Base-by-base conservation (phyloP, 2,113 vertebrate species). In the Seriola quinqueradiata region DNA sequence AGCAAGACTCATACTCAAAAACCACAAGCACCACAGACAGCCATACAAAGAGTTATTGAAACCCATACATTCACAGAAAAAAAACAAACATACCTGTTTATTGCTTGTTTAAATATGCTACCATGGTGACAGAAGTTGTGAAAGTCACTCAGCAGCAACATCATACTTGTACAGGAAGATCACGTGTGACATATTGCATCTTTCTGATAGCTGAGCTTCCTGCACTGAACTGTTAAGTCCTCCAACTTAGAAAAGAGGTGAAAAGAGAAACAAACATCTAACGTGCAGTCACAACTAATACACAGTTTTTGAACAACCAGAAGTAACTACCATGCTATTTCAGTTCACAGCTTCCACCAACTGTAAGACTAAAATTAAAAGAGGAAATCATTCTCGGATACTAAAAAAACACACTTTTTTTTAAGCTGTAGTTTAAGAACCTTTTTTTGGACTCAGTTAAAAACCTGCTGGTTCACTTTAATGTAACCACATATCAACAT, bases 81-180 rank as follows among this genome's bases (percentile, higher is more conserved):
- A 46, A 65, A 25, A 0, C 14, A 5, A 48, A 46, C 8, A n/a
- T 28, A 7, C 71, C 11, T 70, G 36, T 83, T 83, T 89, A 11
- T 1, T 42, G 25, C 3, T 79, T 77, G 65, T 83, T 86, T 71
- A 13, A n/a, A 40, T n/a, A 2, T 48, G 80, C 23, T 71, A 19
- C 86, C 87, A 90, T 76, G 74, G 86, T 36, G 57, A 83, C 32
- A 0, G 14, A 42, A 4, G n/a, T 32, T 76, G 57, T 52, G 44
- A 83, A 74, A 69, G 8, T 42, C 44, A 57, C 48, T 28, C 5
- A 16, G 34, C 12, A n/a, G 25, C 40, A 69, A 46, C 60, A 57
- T 16, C 10, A 19, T 1, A 60, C 10, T 11, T 59, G 32, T 9
- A 71, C 63, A 70, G 65, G 72, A 84, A 63, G 14, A 61, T 12